Percentiles rank a stretch among this genome's conserved stretches.
phyloP scores from a whole-genome alignment of 2,888 invertebrate genomes.

The Axea sp. region DNA sequence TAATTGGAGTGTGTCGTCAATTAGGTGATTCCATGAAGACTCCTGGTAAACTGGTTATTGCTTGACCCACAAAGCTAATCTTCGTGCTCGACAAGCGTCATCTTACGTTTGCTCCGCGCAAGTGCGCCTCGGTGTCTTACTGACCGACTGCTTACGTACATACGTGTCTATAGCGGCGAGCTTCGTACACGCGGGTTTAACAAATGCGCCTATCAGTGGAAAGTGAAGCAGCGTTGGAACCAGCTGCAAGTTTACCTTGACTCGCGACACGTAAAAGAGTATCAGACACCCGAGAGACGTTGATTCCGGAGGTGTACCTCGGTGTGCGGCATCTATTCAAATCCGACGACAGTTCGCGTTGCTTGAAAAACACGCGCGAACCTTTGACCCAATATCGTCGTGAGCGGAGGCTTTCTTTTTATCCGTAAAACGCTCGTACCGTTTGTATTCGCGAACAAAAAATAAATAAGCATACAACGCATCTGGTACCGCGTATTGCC shows the following conservation, averaged over 20 bases:
- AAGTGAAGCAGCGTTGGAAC: constrained; percentile 15
- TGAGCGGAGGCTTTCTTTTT: not conserved
- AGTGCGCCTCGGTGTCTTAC: constrained; percentile 22
- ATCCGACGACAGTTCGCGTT: constrained; percentile 10
- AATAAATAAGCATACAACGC: constrained; percentile 10
- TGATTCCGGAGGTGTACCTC: constrained; percentile 34
- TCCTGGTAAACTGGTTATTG: constrained; percentile 34
- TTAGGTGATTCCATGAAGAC: constrained; percentile 44
- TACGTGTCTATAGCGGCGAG: not conserved
- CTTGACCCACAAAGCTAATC: constrained; percentile 46
- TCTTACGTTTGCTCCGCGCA: constrained; percentile 25
- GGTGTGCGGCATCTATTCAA: constrained; percentile 23
- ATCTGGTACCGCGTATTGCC: constrained; percentile 8
- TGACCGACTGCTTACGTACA: constrained; percentile 1
- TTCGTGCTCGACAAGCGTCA: constrained; percentile 28
- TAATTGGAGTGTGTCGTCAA: constrained; percentile 53
- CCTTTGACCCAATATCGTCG: constrained; percentile 21
- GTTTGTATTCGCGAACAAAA: constrained; percentile 17
- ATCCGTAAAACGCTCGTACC: constrained; percentile 22
- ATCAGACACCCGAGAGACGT: constrained; percentile 33
- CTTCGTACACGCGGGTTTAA: not conserved
- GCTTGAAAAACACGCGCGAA: constrained; percentile 23
- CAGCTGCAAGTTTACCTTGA: constrained; percentile 25
- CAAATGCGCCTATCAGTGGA: constrained; percentile 5
- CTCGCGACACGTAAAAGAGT: constrained; percentile 15